Evolutionary conservation across 2,113 vertebrate genomes (phyloP), one percentile per base, ranked within the genome.

Genomic region (Cacatua alba): DNA sequence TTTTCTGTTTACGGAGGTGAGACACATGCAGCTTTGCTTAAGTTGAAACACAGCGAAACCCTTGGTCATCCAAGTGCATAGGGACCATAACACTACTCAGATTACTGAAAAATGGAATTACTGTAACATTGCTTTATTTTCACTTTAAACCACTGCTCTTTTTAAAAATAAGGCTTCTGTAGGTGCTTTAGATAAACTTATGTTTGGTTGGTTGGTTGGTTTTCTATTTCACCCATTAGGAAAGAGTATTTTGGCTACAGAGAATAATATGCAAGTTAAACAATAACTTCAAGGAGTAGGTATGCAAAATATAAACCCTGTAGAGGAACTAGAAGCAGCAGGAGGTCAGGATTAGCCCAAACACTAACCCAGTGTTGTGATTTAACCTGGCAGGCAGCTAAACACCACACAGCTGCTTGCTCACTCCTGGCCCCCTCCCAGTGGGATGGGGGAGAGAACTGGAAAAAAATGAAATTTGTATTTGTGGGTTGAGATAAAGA

Each of bases 301-400:
- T 78, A 92, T 75, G 74, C 90, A 96, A 94, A 91, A 85, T 37
- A 84, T 20, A 82, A 89, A 81, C 26, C 41, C n/a, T 7, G 20
- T 71, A 43, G 52, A 94, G 80, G 77, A 94, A 77, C 35, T 72
- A 31, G 33, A 68, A 94, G 52, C 48, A 95, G 83, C 81, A 75
- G 77, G 35, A 57, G 51, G 43, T 64, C 55, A 68, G 65, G 35
- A 89, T 82, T n/a, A 86, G 46, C 62, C 64, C 87, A 78, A 86
- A 89, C 48, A 78, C 35, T 68, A 84, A 89, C 17, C 3, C 57
- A 33, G 21, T 9, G 35, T 8, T 51, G 23, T 57, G 55, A 51
- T 87, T 77, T 51, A 70, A 44, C 18, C 35, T 64, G 63, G 35
- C 13, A 64, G 62, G 41, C 70, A 92, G 16, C 33, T 82, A 9